phyloP scores from a whole-genome alignment of 2,113 vertebrate species.

The Choloepus hoffmanni region DNA sequence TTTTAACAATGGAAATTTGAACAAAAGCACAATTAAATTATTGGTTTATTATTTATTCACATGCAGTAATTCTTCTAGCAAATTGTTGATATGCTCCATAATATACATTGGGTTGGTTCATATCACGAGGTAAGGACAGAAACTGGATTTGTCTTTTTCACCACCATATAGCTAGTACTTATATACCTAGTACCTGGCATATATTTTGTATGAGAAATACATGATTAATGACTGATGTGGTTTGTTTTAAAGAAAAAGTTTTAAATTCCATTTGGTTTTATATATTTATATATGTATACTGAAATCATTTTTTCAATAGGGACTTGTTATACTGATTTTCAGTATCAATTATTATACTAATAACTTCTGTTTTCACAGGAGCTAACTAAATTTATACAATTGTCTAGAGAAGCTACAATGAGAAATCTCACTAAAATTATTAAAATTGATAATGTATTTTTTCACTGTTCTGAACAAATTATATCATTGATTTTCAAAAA shows the following conservation, averaged over 20 bases:
- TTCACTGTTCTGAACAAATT: constrained; percentile 34
- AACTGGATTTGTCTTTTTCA: not conserved
- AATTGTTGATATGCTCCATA: not conserved
- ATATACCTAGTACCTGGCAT: not conserved
- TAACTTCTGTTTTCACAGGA: constrained; percentile 42
- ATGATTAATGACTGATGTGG: not conserved
- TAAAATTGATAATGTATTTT: constrained; percentile 10
- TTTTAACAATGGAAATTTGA: constrained; percentile 34
- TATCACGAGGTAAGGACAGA: not conserved
- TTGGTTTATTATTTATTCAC: constrained; percentile 11
- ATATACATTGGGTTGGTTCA: not conserved
- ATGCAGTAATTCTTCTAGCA: not conserved
- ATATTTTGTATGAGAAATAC: not conserved
- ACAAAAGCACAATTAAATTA: not conserved
- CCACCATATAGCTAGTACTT: not conserved
- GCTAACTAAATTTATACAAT: not conserved
- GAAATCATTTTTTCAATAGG: not conserved
- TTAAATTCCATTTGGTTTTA: constrained; percentile 3
- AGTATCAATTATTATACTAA: constrained; percentile 42
- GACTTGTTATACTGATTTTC: not conserved
- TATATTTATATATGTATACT: not conserved
- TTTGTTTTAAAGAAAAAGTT: constrained; percentile 30
- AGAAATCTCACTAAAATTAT: constrained; percentile 49
- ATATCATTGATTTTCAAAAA: not conserved
- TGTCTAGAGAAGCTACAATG: constrained; percentile 1